Evolutionary conservation across 2,797 vertebrate species (phyloP), one percentile per base, ranked within the genome.

Genomic region (Hirundo rustica): DNA sequence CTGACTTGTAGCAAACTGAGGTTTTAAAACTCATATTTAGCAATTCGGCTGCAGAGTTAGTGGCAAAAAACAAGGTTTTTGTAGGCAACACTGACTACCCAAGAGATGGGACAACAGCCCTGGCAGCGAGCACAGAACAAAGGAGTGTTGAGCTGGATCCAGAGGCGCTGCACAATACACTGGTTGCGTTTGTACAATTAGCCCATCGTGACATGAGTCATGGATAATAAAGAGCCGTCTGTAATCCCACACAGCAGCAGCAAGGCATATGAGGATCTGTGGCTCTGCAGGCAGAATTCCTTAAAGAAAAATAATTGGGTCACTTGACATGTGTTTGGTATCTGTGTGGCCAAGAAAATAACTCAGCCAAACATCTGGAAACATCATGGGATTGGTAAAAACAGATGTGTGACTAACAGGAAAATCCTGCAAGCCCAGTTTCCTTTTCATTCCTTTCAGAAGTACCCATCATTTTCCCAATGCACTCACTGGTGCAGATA

Each of bases 41-140:
- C 34, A 80, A n/a, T 68, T 88, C 61, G 88, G 38, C 61, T 83
- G 65, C 65, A 47, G 71, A 73, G 6, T 76, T 64, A 67, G 38
- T 65, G 42, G 32, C 72, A 85, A 58, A 93, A 87, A 64, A 18
- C 27, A 71, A 92, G 22, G 58, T 92, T 76, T 95, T 95, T 91
- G 29, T 85, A 83, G 89, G 72, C 88, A 85, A 27, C 0, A 0
- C 61, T 68, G 87, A 48, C 44, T 54, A 64, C 51, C 27, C 67
- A 51, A 62, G 77, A 64, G 48, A 76, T 16, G 36, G 44, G 53
- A 87, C 44, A 89, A n/a, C 55, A 89, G 32, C 42, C 23, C 48
- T 64, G 68, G 27, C 75, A 82, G 45, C 6, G 29, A 85, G 70
- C 48, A 54, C 22, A 64, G 65, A 95, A 95, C 89, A 95, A 95